Conservation (phyloP, 2,113 vertebrate species). For the Psettodes erumei region DNA sequence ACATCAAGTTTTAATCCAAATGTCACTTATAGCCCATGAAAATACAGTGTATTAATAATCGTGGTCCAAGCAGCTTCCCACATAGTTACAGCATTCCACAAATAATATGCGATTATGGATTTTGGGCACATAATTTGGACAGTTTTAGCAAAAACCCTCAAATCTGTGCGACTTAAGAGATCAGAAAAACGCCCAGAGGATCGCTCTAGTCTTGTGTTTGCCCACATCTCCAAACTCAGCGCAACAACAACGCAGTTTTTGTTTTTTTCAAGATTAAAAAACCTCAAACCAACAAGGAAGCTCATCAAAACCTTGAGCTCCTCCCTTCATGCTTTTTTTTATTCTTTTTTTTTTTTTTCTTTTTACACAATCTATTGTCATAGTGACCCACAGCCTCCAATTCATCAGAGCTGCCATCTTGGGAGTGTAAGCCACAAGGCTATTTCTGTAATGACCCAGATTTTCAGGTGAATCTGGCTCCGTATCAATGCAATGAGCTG, state of each 20-base stretch:
- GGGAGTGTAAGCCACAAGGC: constrained; percentile 61
- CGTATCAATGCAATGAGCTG: constrained; percentile 65
- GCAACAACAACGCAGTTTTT: constrained; percentile 45
- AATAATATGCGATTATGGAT: constrained; percentile 67
- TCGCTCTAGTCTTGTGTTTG: constrained; percentile 41
- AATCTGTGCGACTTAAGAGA: constrained; percentile 75
- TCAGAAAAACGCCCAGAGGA: constrained; percentile 64
- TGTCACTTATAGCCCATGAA: constrained; percentile 3
- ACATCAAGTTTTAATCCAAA: background rate
- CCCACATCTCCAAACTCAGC: constrained; percentile 57
- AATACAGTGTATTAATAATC: constrained; percentile 28
- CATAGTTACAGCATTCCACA: constrained; percentile 40
- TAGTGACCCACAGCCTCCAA: constrained; percentile 77
- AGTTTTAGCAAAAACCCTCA: constrained; percentile 65
- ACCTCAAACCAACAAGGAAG: constrained; percentile 15
- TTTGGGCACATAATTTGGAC: constrained; percentile 56
- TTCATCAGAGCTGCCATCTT: constrained; percentile 78
- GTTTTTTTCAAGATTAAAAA: constrained; percentile 33
- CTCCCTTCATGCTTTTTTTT: constrained; percentile 37
- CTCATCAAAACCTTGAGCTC: constrained; percentile 22
- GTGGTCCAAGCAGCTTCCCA: constrained; percentile 54
- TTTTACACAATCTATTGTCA: constrained; percentile 68
- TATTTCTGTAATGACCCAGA: constrained; percentile 82
- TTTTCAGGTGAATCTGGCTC: constrained; percentile 76
- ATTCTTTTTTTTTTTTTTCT: background rate